Conservation (phyloP, 2,888 invertebrate genomes). For the Drosophila falleni region DNA sequence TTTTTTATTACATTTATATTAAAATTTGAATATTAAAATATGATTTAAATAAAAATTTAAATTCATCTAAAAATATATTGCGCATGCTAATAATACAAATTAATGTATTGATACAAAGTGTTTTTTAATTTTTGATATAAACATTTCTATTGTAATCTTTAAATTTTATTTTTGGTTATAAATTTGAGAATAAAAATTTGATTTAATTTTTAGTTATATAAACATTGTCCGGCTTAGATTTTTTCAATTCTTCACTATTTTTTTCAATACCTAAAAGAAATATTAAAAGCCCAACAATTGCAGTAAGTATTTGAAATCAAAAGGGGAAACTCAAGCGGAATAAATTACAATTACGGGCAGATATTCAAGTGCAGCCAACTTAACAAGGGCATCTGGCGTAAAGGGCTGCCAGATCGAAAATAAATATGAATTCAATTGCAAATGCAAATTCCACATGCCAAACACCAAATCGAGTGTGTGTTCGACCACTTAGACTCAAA, state of each 20-base stretch:
- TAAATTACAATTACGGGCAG: not conserved
- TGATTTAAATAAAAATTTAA: not conserved
- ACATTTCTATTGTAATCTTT: too few species aligned
- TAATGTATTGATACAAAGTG: too few species aligned
- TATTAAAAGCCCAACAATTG: not conserved
- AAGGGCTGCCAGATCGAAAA: slow-evolving; percentile 10
- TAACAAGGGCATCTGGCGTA: slow-evolving; percentile 6
- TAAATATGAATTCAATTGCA: slow-evolving; percentile 9
- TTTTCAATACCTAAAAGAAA: too few species aligned
- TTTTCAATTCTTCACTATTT: too few species aligned
- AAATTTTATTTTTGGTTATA: too few species aligned
- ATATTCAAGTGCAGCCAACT: slow-evolving; percentile 17
- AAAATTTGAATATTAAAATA: too few species aligned
- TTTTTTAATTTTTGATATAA: too few species aligned
- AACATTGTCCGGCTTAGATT: too few species aligned
- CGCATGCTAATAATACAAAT: not conserved
- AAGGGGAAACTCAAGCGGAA: not conserved
- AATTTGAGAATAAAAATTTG: too few species aligned
- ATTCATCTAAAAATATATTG: too few species aligned
- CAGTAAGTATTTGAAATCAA: not conserved
- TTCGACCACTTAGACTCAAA: slow-evolving; percentile 2
- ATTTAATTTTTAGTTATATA: too few species aligned
- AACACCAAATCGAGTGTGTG: slow-evolving; percentile 6
- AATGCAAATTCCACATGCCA: slow-evolving; percentile 5
- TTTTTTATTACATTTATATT: too few species aligned